phyloP scores from a whole-genome alignment of 2,113 vertebrate genomes.

The Mus spicilegus region DNA sequence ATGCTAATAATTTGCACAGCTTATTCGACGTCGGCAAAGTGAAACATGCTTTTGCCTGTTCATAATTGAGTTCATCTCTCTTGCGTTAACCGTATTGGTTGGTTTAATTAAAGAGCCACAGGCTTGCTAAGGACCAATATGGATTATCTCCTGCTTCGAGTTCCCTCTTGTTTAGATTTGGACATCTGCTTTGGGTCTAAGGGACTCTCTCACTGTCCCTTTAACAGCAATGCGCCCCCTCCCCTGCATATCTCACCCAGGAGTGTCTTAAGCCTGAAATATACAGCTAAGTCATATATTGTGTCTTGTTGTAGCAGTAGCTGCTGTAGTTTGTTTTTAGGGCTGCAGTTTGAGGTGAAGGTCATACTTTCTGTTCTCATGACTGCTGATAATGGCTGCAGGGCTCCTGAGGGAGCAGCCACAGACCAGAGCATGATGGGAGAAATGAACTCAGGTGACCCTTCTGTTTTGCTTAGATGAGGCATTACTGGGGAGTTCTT shows the following conservation, averaged over 20 bases:
- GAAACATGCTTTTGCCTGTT: slow-evolving; percentile 48
- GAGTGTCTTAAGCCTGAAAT: not conserved
- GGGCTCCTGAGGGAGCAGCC: not conserved
- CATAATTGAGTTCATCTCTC: slow-evolving; percentile 23
- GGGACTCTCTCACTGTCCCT: not conserved
- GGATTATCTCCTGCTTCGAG: not conserved
- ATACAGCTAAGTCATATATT: not conserved
- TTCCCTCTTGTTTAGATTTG: slow-evolving; percentile 34
- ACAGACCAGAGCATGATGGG: slow-evolving; percentile 10
- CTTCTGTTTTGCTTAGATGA: not conserved
- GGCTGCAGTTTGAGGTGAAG: slow-evolving; percentile 22
- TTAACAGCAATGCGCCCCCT: not conserved
- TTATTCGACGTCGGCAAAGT: slow-evolving; percentile 33
- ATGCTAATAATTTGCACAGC: slow-evolving; percentile 3
- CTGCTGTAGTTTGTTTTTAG: slow-evolving; percentile 13
- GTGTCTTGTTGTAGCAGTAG: not conserved
- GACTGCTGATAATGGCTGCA: not conserved
- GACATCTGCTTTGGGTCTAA: slow-evolving; percentile 23
- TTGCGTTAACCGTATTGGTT: not conserved
- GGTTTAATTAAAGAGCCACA: slow-evolving; percentile 54
- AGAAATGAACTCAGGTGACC: slow-evolving; percentile 34
- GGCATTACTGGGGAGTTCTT: not conserved
- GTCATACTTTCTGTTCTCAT: slow-evolving; percentile 40
- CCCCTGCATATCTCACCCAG: not conserved
- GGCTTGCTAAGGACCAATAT: not conserved